Conservation (phyloP, 2,113 vertebrate genomes). For the Theropithecus gelada region DNA sequence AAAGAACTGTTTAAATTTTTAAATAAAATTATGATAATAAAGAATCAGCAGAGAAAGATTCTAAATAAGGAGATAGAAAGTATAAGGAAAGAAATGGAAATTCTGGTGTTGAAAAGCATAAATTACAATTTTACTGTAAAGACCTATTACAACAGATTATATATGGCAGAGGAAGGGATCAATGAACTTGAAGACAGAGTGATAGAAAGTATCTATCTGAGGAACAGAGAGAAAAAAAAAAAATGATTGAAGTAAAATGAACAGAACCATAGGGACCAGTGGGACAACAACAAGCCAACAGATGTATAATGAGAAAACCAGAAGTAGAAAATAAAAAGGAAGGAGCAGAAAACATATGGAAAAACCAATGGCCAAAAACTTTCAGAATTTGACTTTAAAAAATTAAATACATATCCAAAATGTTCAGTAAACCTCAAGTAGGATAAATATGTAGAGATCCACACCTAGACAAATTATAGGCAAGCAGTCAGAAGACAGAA, state of each 20-base stretch:
- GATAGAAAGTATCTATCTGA: not conserved
- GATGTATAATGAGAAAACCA: not conserved
- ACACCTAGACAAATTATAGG: not conserved
- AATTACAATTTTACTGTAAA: not conserved
- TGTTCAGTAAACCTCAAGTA: not conserved
- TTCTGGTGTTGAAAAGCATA: not conserved
- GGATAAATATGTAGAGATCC: not conserved
- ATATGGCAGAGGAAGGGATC: not conserved
- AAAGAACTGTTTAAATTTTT: not conserved
- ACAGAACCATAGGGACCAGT: not conserved
- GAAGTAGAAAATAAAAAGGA: not conserved
- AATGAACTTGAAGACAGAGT: not conserved
- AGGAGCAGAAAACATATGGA: not conserved
- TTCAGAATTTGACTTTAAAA: not conserved
- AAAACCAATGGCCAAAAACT: not conserved
- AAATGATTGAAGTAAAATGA: not conserved
- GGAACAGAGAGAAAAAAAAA: not conserved
- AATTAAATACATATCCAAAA: not conserved
- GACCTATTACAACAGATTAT: not conserved
- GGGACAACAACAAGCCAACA: not conserved
- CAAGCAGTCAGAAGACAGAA: not conserved
- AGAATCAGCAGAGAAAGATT: not conserved
- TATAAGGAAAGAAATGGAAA: not conserved
- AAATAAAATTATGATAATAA: conserved; percentile 17
- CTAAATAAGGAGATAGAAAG: not conserved